Base-by-base conservation (phyloP, 1,140 invertebrate genomes). In the Colletes gigas region DNA sequence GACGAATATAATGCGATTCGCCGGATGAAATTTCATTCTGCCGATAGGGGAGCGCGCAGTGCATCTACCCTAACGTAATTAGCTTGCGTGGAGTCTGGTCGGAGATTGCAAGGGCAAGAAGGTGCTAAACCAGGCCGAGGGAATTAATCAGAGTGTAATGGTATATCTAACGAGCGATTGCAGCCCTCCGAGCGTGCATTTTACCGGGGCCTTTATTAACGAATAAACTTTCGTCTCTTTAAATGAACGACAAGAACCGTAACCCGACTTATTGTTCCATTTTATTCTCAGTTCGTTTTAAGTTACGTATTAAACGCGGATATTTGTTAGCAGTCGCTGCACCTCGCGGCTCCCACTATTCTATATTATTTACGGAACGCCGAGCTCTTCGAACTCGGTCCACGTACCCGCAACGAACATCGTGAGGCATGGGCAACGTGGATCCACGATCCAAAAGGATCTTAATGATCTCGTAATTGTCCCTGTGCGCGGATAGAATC, bases 381-480 rank as follows among this genome's bases (percentile, higher is more conserved):
- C 0, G 50, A 15, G 15, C 9, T n/a, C 21, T 65, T 65, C 62
- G 7, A 9, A 7, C 12, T 6, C 12, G 30, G 62, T 17, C 60
- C 41, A 47, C 90, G 92, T 69, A 93, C 92, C 92, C 93, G 78
- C 93, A 93, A 72, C 97, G 96, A 86, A 98, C 97, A 92, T 98
- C 97, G 91, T 99, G 98, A 3, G 98, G 98, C 94, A 97, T 96
- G 1, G 98, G 97, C 77, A 98, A 94, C 12, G 95, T 96, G 4
- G 97, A 97, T 19, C 97, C 97, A 62, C 98, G 95, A 94, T 99
- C 98, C 81, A 99, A 93, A 10, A 99, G 95, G 84, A 99, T 98
- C 95, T 99, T 99, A 89, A 99, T 99, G 86, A 99, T 99, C 94
- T 99, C 98, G 93, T 99, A 99, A 94, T 99, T 99, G 94, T 99